Conservation (phyloP, 2,797 vertebrate species). For the Novumbra hubbsi region DNA sequence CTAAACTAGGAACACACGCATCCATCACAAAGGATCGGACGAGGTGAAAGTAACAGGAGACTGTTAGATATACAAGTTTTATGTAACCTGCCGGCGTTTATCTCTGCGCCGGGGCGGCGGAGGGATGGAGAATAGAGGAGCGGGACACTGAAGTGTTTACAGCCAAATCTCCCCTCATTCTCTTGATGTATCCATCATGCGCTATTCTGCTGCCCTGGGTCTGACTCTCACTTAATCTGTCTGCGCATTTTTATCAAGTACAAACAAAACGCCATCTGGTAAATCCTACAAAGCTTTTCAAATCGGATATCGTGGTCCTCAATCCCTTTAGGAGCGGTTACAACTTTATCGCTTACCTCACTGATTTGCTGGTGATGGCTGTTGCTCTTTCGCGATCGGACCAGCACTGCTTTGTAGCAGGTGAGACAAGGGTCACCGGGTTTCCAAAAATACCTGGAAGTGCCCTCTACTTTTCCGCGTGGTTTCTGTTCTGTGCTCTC, state of each 20-base stretch:
- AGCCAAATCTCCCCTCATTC: background rate
- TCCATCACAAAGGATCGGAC: conserved; percentile 16
- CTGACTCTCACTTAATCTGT: background rate
- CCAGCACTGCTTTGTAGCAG: conserved; percentile 34
- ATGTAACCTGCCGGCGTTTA: conserved; percentile 56
- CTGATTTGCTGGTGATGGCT: conserved; percentile 56
- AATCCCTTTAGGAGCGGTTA: background rate
- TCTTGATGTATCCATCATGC: background rate
- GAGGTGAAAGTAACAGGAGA: conserved; percentile 30
- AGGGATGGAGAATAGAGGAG: conserved; percentile 22
- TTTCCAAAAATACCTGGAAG: background rate
- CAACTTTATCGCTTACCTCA: conserved; percentile 60
- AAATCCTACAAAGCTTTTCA: background rate
- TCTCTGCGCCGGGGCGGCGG: background rate
- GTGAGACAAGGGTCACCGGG: background rate
- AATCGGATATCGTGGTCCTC: background rate
- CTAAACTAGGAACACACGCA: background rate
- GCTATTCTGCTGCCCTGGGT: background rate
- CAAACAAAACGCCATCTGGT: background rate
- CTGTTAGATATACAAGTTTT: conserved; percentile 57
- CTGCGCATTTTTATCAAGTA: too few species aligned
- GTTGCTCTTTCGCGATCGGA: conserved; percentile 60
- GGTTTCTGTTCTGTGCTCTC: background rate
- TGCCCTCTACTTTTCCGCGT: background rate
- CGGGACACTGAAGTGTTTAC: conserved; percentile 23